These are phyloP conservation scores for Cladopsammia gracilis DNA, from an alignment of 64 coral and sea anemone species.

Conservation along the genomic window DNA sequence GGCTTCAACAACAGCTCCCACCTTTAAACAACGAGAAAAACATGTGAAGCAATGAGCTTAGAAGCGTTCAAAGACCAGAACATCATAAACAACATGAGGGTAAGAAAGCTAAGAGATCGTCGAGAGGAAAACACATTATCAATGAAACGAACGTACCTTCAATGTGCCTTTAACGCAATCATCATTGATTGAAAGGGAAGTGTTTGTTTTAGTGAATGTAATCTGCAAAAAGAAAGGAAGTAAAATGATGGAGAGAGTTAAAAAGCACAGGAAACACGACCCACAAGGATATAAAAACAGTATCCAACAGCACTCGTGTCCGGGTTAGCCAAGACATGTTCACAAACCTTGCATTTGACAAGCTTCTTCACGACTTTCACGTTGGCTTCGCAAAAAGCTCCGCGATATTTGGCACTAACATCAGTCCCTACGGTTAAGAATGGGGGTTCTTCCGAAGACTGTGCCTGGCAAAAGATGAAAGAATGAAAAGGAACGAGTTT, in stretches of 20 bases:
- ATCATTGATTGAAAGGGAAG: conserved; percentile 85
- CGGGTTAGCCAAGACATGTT: conserved; percentile 11
- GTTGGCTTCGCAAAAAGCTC: conserved; percentile 99
- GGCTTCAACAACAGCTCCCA: conserved; percentile 85
- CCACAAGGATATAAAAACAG: conserved; percentile 13
- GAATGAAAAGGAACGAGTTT: conserved; percentile 69
- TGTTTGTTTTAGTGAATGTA: conserved; percentile 75
- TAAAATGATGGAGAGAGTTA: background rate
- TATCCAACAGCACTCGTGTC: background rate
- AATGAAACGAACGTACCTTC: conserved; percentile 77
- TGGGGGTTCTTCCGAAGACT: conserved; percentile 94
- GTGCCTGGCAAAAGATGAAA: conserved; percentile 78
- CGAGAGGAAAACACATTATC: background rate
- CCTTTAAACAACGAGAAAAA: conserved; percentile 57
- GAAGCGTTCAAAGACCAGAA: background rate
- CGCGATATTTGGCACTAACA: conserved; percentile 99
- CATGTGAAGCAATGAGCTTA: background rate
- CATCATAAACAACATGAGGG: conserved; percentile 3
- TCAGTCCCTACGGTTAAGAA: conserved; percentile 97
- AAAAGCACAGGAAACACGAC: conserved; percentile 15
- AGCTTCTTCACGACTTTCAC: conserved; percentile 98
- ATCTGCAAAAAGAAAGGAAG: conserved; percentile 60
- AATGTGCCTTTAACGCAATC: conserved; percentile 91
- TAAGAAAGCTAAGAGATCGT: background rate
- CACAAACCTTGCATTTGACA: conserved; percentile 97